A percentile compares a stretch with the other conserved stretches of the same genome.
Conservation (phyloP, 2,888 invertebrate species). For the Synanthedon andrenaeformis region DNA sequence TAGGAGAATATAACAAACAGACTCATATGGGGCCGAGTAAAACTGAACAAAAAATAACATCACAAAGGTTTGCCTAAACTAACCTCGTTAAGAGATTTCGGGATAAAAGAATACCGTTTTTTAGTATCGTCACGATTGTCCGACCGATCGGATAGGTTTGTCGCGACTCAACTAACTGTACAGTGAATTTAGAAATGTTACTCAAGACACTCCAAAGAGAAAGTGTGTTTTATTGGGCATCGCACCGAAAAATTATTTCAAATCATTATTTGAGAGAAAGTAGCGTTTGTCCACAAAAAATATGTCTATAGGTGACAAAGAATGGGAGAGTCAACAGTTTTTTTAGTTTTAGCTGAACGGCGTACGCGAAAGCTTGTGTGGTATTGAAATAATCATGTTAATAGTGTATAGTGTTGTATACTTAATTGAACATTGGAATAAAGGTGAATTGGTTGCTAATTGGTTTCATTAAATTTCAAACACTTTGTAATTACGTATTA, state of each 20-base stretch:
- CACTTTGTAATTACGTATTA: no score
- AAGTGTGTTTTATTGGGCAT: slow-evolving; percentile 44
- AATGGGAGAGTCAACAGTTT: slow-evolving; percentile 39
- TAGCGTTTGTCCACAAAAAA: slow-evolving; percentile 47
- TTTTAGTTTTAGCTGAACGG: slow-evolving; percentile 51
- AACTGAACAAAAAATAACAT: slow-evolving; percentile 59
- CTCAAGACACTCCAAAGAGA: slow-evolving; percentile 37
- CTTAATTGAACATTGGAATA: neutral
- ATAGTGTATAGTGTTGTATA: neutral
- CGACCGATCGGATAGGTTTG: slow-evolving; percentile 62
- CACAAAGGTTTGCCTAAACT: slow-evolving; percentile 70
- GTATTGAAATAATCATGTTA: slow-evolving; percentile 12
- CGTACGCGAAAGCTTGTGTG: slow-evolving; percentile 45
- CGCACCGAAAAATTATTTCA: slow-evolving; percentile 45
- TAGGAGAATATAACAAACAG: slow-evolving; percentile 55
- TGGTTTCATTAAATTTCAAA: no score
- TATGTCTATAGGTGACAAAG: slow-evolving; percentile 31
- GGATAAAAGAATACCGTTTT: slow-evolving; percentile 68
- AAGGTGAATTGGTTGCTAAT: no score
- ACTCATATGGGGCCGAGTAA: slow-evolving; percentile 61
- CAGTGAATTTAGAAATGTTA: slow-evolving; percentile 25
- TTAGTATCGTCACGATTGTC: slow-evolving; percentile 67
- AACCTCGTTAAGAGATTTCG: slow-evolving; percentile 69
- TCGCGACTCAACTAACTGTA: slow-evolving; percentile 39
- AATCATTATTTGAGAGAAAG: slow-evolving; percentile 56